Evolutionary conservation across 2,797 vertebrate species (phyloP).

Genomic region (Myoxocephalus aenaeus): DNA sequence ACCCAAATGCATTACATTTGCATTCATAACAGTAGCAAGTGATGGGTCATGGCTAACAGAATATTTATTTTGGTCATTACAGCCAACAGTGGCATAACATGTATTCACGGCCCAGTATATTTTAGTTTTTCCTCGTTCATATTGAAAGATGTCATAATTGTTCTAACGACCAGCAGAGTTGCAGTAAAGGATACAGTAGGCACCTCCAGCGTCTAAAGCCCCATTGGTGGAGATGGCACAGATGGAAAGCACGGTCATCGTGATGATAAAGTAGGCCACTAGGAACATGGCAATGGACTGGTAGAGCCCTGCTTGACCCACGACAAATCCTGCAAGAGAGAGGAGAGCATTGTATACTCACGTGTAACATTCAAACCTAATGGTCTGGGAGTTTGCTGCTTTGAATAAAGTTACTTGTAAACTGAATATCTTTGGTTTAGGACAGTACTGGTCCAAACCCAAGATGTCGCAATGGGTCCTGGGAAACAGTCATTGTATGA

Average conservation of each 20-base stretch:
- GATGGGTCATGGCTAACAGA: not conserved
- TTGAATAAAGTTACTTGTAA: not conserved
- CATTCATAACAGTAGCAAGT: not conserved
- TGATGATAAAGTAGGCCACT: constrained; percentile 92
- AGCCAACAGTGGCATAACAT: not conserved
- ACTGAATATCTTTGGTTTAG: not conserved
- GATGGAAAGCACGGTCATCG: constrained; percentile 92
- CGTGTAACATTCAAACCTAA: not conserved
- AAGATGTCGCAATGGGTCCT: not conserved
- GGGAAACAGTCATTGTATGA: not conserved
- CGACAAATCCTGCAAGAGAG: constrained; percentile 80
- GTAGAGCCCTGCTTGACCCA: constrained; percentile 91
- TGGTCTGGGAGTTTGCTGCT: not conserved
- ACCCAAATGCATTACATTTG: not conserved
- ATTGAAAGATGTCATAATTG: not conserved
- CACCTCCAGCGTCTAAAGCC: constrained; percentile 90
- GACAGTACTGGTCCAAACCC: not conserved
- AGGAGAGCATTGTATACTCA: not conserved
- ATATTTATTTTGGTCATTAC: not conserved
- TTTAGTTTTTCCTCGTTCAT: no score
- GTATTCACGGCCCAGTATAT: not conserved
- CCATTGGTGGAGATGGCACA: constrained; percentile 94
- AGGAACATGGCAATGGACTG: constrained; percentile 88
- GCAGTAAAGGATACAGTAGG: constrained; percentile 90
- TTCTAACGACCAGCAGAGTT: not conserved